Evolutionary conservation across 2,113 vertebrate genomes (phyloP).

Genomic region (Tonatia bakeri): DNA sequence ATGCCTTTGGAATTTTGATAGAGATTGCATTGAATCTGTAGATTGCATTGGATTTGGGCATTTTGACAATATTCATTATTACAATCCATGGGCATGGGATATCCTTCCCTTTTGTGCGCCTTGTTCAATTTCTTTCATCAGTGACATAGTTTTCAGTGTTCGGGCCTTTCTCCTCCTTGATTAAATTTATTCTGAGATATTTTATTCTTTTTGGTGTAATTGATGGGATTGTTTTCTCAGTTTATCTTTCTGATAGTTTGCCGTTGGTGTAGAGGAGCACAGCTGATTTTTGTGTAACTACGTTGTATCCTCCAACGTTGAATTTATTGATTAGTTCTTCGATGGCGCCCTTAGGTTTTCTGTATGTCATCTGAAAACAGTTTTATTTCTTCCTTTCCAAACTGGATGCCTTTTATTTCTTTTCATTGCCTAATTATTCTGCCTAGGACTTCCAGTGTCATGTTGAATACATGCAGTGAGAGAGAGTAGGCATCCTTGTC

Average conservation of each 20-base stretch:
- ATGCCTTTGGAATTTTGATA: too few species aligned
- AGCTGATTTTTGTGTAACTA: background rate
- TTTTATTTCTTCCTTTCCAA: background rate
- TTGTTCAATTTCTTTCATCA: background rate
- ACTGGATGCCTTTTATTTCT: background rate
- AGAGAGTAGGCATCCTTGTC: background rate
- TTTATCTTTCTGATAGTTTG: background rate
- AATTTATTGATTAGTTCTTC: background rate
- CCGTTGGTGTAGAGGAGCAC: background rate
- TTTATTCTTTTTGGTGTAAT: background rate
- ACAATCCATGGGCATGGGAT: background rate
- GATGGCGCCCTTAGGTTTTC: background rate
- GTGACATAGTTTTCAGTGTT: background rate
- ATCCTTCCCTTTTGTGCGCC: background rate
- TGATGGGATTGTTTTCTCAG: background rate
- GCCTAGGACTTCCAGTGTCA: background rate
- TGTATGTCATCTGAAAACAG: background rate
- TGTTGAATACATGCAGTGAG: background rate
- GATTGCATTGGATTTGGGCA: background rate
- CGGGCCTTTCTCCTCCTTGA: background rate
- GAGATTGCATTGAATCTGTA: background rate
- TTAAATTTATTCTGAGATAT: background rate
- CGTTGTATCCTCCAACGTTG: background rate
- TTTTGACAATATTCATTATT: background rate
- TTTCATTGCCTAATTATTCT: background rate